Evolutionary conservation across 2,797 vertebrate genomes (phyloP).

Genomic region (Squalus acanthias): DNA sequence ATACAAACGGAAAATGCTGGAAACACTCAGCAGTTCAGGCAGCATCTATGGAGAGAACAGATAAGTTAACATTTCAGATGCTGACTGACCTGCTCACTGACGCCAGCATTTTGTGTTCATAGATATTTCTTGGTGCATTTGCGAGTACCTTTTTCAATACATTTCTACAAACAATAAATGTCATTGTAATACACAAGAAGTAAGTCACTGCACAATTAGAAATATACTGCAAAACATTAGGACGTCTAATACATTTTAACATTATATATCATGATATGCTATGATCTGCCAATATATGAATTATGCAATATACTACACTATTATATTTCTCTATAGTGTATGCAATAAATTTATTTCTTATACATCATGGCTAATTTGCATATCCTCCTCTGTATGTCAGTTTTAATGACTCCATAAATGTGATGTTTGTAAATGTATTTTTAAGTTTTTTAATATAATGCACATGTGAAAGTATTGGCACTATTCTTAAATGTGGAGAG

Average conservation of each 20-base stretch:
- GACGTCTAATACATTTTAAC: background rate
- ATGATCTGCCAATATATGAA: background rate
- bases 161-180: background rate
- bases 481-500: background rate
- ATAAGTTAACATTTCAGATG: background rate
- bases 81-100: background rate
- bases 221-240: background rate
- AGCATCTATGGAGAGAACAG: background rate
- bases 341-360: background rate
- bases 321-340: background rate
- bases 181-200: background rate
- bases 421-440: background rate
- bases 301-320: background rate
- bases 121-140: background rate
- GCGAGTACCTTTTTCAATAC: too few species aligned
- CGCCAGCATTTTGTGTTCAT: background rate
- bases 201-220: background rate
- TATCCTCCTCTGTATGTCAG: background rate
- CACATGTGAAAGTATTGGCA: background rate
- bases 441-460: background rate
- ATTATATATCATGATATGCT: background rate
- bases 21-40: background rate
- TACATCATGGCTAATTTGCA: background rate
- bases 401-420: background rate
- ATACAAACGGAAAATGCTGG: background rate